Conservation (phyloP, 2,113 vertebrate species). For the Aleadryas rufinucha region DNA sequence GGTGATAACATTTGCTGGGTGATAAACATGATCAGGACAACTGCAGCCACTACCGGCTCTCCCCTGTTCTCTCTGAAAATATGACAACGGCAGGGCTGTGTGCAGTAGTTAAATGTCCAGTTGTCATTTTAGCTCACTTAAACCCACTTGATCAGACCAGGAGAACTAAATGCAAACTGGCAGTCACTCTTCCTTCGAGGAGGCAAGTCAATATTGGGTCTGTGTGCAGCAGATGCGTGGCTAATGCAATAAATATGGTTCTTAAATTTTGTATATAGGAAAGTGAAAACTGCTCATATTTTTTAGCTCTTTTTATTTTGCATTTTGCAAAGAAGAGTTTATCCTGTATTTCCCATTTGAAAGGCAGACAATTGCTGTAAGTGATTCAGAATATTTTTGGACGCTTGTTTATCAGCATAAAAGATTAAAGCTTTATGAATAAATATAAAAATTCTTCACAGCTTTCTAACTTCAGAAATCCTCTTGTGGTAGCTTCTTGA, state of each 20-base stretch:
- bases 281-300: background rate
- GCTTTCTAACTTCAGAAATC: constrained; percentile 21
- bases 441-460: background rate
- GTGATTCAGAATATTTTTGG: background rate
- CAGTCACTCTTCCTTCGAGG: constrained; percentile 32
- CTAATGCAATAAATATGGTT: constrained; percentile 29
- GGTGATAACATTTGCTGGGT: background rate
- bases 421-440: constrained; percentile 16
- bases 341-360: background rate
- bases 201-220: constrained; percentile 12
- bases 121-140: constrained; percentile 48
- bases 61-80: background rate
- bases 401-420: background rate
- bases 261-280: background rate
- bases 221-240: background rate
- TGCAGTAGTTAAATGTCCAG: background rate
- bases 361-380: constrained; percentile 27
- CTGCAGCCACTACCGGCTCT: background rate
- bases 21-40: background rate
- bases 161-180: constrained; percentile 25
- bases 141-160: constrained; percentile 24
- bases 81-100: background rate
- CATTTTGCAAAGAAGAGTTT: background rate
- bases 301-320: background rate
- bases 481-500: background rate